These are phyloP conservation scores for Anastrepha ludens DNA, from an alignment of 1,140 invertebrate genomes.

Conservation along the genomic window DNA sequence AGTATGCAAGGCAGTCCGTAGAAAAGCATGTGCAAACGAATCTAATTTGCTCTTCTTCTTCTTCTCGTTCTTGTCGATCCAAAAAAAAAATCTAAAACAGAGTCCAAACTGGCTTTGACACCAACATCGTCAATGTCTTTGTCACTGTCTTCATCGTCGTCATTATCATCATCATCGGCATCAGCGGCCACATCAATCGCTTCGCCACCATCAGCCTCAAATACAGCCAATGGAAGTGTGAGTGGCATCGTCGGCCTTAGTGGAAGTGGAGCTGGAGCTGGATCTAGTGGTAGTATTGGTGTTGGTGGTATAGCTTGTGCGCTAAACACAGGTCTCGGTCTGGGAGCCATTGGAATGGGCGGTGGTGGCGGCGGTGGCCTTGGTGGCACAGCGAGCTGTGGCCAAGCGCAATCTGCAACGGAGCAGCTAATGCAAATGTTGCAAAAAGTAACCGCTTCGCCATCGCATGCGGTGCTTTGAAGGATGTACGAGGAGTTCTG, in stretches of 20 bases:
- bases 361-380: conserved; percentile 59
- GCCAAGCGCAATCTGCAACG: conserved; percentile 66
- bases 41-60: conserved; percentile 74
- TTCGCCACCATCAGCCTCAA: conserved; percentile 65
- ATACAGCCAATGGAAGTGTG: conserved; percentile 35
- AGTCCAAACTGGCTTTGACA: conserved; percentile 72
- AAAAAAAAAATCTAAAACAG: conserved; percentile 59
- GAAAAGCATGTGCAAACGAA: conserved; percentile 68
- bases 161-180: conserved; percentile 67
- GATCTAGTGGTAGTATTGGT: conserved; percentile 64
- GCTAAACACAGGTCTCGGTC: conserved; percentile 60
- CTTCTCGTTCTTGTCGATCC: conserved; percentile 60
- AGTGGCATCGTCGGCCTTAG: conserved; percentile 58
- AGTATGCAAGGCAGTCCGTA: conserved; percentile 83
- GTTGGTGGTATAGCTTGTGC: conserved; percentile 70
- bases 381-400: conserved; percentile 53
- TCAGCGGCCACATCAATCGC: conserved; percentile 71
- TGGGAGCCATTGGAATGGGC: conserved; percentile 48
- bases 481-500: conserved; percentile 50
- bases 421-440: conserved; percentile 73
- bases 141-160: conserved; percentile 38
- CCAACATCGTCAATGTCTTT: conserved; percentile 60
- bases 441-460: conserved; percentile 69
- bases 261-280: conserved; percentile 63
- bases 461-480: conserved; percentile 58